These are phyloP conservation scores for Diceros bicornis DNA, from an alignment of 2,797 vertebrate species.

Conservation along the genomic window DNA sequence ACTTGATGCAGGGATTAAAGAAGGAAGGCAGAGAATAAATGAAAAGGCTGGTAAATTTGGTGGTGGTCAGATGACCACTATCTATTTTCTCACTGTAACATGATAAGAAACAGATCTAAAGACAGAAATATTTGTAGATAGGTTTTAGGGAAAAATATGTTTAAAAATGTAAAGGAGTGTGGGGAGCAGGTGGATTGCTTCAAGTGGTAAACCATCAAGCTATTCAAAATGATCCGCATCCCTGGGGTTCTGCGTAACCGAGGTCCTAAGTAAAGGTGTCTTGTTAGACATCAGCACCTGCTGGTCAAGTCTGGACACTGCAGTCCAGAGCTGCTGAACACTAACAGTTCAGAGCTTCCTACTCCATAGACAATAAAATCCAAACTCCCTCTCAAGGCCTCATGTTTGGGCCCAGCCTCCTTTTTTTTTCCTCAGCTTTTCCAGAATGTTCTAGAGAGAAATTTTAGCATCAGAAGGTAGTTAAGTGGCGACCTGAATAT, in stretches of 20 bases:
- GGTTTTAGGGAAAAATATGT: background rate
- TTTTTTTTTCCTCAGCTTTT: background rate
- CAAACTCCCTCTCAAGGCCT: background rate
- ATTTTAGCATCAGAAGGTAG: background rate
- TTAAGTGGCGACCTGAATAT: background rate
- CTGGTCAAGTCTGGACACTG: background rate
- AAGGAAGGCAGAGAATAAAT: background rate
- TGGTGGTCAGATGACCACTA: background rate
- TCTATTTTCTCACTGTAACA: background rate
- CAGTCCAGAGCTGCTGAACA: background rate
- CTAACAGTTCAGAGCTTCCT: background rate
- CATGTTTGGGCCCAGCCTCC: background rate
- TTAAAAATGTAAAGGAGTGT: background rate
- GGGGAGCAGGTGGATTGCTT: background rate
- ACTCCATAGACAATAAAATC: background rate
- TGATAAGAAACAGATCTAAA: background rate
- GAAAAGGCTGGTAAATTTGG: background rate
- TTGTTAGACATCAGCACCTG: background rate
- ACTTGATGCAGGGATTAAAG: background rate
- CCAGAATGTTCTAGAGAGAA: background rate
- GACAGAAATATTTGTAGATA: background rate
- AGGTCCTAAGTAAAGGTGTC: background rate
- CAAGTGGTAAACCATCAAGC: background rate
- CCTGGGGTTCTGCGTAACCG: background rate
- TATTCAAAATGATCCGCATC: background rate